Evolutionary conservation across 2,888 invertebrate species (phyloP), one percentile per base, ranked within the genome.

Genomic region (Callyntrura sp.): DNA sequence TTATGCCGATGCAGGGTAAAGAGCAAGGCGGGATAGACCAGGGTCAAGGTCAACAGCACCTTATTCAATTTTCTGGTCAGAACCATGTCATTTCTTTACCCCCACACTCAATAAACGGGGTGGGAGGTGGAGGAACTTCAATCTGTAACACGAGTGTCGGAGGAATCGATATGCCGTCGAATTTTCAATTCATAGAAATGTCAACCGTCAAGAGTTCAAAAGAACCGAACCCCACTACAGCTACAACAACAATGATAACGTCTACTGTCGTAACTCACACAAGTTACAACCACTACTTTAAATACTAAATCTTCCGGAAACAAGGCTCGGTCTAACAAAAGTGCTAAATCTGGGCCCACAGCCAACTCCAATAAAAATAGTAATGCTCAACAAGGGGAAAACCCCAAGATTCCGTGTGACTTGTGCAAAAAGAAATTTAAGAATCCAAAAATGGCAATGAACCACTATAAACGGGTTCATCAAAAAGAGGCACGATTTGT

Each of bases 371-470:
- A 81, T 17, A 68, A 79, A 81, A 43, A 81, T 17, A 83, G 76
- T 81, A 82, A 78, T 85, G 65, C 62, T 85, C 73, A 88, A 65
- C 55, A 76, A 57, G 65, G 60, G 14, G 90, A 90, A 62, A 79
- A 12, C 51, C 86, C 88, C 11, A 85, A 85, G 62, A 88, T 90
- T 51, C 90, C 91, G 5, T 93, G 93, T 90, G 87, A 83, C 45
- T 85, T 91, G 48, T 93, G 93, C 62, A 92, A 92, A 73, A 92
- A 92, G 90, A 92, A 91, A 17, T 93, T 93, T 90, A 92, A 92
- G 81, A 93, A 91, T 90, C 84, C 90, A 12, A 92, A 92, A 91
- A 92, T 92, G 88, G 93, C 93, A 35, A 86, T 84, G 84, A 85
- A 89, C 57, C 93, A 93, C 88, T 91, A 90, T 85, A 90, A 92